Percentiles rank a stretch among this genome's conserved stretches.
Conservation (phyloP, 2,113 vertebrate species). For the Muntiacus muntjak region DNA sequence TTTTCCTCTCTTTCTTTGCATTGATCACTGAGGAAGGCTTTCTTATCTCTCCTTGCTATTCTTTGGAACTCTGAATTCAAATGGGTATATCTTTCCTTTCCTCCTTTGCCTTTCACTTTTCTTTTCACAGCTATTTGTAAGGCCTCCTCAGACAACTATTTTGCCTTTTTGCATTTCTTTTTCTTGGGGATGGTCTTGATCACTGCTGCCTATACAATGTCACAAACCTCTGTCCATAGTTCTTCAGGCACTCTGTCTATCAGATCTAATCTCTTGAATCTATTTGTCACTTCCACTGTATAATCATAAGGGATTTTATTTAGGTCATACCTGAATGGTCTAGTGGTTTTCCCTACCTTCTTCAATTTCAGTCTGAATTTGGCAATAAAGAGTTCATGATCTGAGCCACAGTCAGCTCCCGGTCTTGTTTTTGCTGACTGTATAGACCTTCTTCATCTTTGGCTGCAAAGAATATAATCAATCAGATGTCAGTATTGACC, state of each 20-base stretch:
- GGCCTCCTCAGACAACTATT: not conserved
- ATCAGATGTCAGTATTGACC: not conserved
- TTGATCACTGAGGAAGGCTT: not conserved
- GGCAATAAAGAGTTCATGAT: not conserved
- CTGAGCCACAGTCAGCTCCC: not conserved
- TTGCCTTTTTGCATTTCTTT: not conserved
- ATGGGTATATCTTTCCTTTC: not conserved
- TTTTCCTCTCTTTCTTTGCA: not conserved
- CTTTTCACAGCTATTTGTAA: not conserved
- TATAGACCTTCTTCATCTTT: not conserved
- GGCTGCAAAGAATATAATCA: not conserved
- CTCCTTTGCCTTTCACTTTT: not conserved
- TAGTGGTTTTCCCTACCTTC: not conserved
- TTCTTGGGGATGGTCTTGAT: not conserved
- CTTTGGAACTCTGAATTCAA: not conserved
- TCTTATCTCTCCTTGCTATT: not conserved
- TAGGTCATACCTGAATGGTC: not conserved
- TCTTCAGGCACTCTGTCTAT: not conserved
- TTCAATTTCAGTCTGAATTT: not conserved
- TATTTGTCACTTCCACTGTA: not conserved
- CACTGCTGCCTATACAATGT: not conserved
- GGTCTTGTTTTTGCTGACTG: not conserved
- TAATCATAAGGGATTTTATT: not conserved
- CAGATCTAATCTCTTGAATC: not conserved
- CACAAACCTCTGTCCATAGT: not conserved